Percentiles rank a stretch among this genome's conserved stretches.
Evolutionary conservation across 2,888 invertebrate species (phyloP).

Genomic region (Stratiomys singularior): DNA sequence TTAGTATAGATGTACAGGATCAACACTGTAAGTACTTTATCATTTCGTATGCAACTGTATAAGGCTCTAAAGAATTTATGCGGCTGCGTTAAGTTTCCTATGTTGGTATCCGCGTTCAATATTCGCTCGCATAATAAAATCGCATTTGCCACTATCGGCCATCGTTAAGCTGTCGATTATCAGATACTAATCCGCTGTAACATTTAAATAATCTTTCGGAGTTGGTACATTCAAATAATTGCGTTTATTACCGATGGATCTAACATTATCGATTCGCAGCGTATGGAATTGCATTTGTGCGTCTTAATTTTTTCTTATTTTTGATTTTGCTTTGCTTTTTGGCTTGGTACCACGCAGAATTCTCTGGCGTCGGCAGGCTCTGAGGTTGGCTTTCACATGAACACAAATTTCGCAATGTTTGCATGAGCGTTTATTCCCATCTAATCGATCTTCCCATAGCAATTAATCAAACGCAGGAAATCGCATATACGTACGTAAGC

Average conservation of each 20-base stretch:
- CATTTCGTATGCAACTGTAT: not conserved
- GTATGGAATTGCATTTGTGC: not conserved
- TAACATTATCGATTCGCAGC: not conserved
- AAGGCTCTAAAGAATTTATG: not conserved
- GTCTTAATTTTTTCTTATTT: not conserved
- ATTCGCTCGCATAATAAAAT: conserved; percentile 23
- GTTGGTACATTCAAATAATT: not conserved
- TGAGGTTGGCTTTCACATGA: conserved; percentile 5
- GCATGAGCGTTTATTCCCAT: not conserved
- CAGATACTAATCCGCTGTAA: conserved; percentile 33
- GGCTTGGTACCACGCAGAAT: conserved; percentile 11
- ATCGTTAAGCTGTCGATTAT: conserved; percentile 40
- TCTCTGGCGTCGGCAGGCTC: not conserved
- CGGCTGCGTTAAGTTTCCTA: too few species aligned
- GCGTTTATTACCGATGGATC: not conserved
- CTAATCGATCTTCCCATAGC: conserved; percentile 2
- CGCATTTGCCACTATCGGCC: conserved; percentile 21
- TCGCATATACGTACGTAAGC: too few species aligned
- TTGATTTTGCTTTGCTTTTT: not conserved
- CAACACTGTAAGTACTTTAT: not conserved
- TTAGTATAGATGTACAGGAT: not conserved
- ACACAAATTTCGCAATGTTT: conserved; percentile 15
- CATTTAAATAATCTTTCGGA: conserved; percentile 25
- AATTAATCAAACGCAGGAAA: conserved; percentile 28
- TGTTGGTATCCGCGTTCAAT: not conserved